Evolutionary conservation across 2,888 invertebrate genomes (phyloP).

Genomic region (Rotaria magnacalcarata): DNA sequence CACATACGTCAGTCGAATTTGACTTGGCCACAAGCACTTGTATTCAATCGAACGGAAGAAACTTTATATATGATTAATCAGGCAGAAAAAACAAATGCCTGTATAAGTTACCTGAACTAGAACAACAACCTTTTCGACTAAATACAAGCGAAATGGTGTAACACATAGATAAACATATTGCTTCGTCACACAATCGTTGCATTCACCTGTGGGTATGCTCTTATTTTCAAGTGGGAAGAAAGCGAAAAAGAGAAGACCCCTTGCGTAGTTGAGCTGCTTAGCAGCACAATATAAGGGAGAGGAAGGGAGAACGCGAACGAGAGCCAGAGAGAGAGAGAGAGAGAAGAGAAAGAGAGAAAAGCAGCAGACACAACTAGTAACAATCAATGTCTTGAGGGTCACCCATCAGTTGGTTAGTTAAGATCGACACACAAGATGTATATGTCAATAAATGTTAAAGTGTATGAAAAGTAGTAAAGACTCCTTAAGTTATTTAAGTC

Average conservation of each 20-base stretch:
- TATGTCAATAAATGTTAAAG: neutral
- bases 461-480: neutral
- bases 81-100: neutral
- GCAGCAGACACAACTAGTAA: neutral
- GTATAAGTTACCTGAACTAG: neutral
- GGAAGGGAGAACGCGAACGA: neutral
- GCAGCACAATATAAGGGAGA: neutral
- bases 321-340: neutral
- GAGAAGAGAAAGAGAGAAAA: neutral
- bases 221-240: neutral
- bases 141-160: slow-evolving; percentile 18
- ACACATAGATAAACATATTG: neutral
- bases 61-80: neutral
- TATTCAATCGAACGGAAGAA: neutral
- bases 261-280: neutral
- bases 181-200: neutral
- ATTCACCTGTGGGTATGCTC: neutral
- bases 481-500: neutral
- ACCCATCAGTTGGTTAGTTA: neutral
- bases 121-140: slow-evolving; percentile 1
- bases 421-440: neutral
- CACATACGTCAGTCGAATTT: neutral
- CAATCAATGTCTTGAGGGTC: neutral
- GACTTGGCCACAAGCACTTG: neutral
- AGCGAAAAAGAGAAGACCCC: neutral